Evolutionary conservation across 1,140 invertebrate genomes (phyloP), one percentile per base, ranked within the genome.

Genomic region (Cydia strobilella): DNA sequence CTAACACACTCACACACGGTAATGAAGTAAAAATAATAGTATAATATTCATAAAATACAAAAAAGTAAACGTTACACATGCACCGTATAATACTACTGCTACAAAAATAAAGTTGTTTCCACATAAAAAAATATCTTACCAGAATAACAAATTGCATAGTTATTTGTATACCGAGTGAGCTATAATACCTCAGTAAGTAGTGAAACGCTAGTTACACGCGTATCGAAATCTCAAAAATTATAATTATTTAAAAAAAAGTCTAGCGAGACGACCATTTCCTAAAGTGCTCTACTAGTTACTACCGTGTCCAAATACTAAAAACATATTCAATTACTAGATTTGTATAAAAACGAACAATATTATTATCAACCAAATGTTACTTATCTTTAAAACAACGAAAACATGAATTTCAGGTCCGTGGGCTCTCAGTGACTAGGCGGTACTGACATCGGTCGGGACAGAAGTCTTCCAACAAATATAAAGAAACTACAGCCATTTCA

Each of bases 391-490:
- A 87, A 85, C 83, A 84, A 86, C 89, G 82, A 69, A 66, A 91
- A 90, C 87, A 84, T 83, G 84, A 90, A 86, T 85, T 85, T 84
- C 86, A 86, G 86, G 83, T 89, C 82, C 85, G 87, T 86, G 86
- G 90, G 87, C 82, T 91, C 88, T 90, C 91, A 93, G 91, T 91
- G 90, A 93, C 91, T 93, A 93, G 91, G 91, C 91, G 91, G 91
- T 93, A 86, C 86, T 88, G 86, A 90, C 84, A 84, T 80, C 82
- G 80, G 82, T 84, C 80, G 76, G 80, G 80, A 83, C 79, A 76
- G 59, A 75, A 74, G 82, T 85, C 81, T 80, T 84, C 79, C 74
- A 83, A 84, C 79, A 85, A 78, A 80, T 82, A 77, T 23, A 80
- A 76, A 73, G 42, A 72, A 76, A 75, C 77, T 78, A 78, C 75